Evolutionary conservation across 2,113 vertebrate genomes (phyloP).

Genomic region (Cololabis saira): DNA sequence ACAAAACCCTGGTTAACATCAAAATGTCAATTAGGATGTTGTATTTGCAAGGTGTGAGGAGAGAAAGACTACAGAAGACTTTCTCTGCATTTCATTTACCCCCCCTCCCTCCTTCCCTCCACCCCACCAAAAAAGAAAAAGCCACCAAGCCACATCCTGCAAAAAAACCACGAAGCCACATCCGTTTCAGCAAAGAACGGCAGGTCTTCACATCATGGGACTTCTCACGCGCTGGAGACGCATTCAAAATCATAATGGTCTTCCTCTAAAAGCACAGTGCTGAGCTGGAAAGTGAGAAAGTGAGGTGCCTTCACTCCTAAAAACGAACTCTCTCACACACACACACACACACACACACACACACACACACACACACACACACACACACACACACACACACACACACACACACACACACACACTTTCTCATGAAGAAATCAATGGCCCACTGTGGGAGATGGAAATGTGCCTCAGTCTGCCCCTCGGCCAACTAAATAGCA

Average conservation of each 20-base stretch:
- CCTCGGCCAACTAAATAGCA: slow-evolving; percentile 47
- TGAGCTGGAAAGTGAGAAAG: slow-evolving; percentile 38
- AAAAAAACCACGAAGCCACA: slow-evolving; percentile 25
- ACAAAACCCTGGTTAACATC: too few species aligned
- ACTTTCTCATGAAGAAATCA: slow-evolving; percentile 54
- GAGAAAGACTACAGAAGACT: background rate
- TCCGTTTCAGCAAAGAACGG: background rate
- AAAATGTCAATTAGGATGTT: too few species aligned
- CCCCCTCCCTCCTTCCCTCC: background rate
- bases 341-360: background rate
- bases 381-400: slow-evolving; percentile 6
- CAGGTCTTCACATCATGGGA: too few species aligned
- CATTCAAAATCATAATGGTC: background rate
- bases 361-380: slow-evolving; percentile 3
- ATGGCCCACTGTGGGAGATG: slow-evolving; percentile 55
- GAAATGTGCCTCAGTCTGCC: slow-evolving; percentile 44
- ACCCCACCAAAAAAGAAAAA: slow-evolving; percentile 10
- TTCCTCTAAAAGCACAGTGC: slow-evolving; percentile 6
- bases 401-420: slow-evolving; percentile 2
- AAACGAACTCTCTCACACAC: too few species aligned
- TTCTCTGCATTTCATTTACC: background rate
- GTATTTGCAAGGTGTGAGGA: too few species aligned
- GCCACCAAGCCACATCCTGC: slow-evolving; percentile 46
- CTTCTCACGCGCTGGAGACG: background rate
- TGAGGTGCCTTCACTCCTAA: background rate